Percentiles rank a stretch among this genome's conserved stretches.
phyloP scores from a whole-genome alignment of 2,797 vertebrate species.

The Leptoclinus maculatus region DNA sequence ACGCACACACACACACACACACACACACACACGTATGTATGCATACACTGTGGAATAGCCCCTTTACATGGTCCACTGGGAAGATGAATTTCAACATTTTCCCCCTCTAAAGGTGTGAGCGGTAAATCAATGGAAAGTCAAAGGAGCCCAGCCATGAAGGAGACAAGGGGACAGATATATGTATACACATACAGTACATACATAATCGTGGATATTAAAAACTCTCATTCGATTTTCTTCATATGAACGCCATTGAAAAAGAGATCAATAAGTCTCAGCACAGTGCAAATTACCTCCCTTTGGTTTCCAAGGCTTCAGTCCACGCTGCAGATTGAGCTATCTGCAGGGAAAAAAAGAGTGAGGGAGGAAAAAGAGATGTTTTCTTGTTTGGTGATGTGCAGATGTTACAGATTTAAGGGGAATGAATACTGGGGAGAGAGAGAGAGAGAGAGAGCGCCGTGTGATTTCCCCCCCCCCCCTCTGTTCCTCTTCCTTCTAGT shows the following conservation, averaged over 20 bases:
- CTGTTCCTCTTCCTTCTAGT: slow-evolving; percentile 55
- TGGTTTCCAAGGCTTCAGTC: slow-evolving; percentile 45
- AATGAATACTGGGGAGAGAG: slow-evolving; percentile 42
- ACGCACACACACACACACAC: slow-evolving; percentile 28
- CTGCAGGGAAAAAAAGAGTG: slow-evolving; percentile 40
- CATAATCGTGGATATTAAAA: slow-evolving; percentile 60
- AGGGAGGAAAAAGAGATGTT: slow-evolving; percentile 42
- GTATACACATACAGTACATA: background rate
- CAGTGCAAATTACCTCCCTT: slow-evolving; percentile 39
- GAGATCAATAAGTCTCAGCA: slow-evolving; percentile 21
- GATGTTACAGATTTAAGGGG: slow-evolving; percentile 60
- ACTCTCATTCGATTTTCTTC: slow-evolving; percentile 63
- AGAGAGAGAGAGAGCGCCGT: slow-evolving; percentile 22
- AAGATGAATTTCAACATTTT: slow-evolving; percentile 72
- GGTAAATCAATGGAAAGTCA: slow-evolving; percentile 71
- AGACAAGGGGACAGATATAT: slow-evolving; percentile 21
- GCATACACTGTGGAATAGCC: slow-evolving; percentile 30
- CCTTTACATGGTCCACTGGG: slow-evolving; percentile 35
- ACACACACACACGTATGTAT: slow-evolving; percentile 19
- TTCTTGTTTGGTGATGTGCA: slow-evolving; percentile 56
- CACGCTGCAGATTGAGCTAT: slow-evolving; percentile 67
- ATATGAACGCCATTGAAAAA: background rate
- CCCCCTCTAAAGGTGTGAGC: slow-evolving; percentile 43
- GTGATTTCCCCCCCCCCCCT: slow-evolving; percentile 47
- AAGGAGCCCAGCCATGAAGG: slow-evolving; percentile 28